Evolutionary conservation across 2,888 invertebrate genomes (phyloP).

Genomic region (Lottia scabra): DNA sequence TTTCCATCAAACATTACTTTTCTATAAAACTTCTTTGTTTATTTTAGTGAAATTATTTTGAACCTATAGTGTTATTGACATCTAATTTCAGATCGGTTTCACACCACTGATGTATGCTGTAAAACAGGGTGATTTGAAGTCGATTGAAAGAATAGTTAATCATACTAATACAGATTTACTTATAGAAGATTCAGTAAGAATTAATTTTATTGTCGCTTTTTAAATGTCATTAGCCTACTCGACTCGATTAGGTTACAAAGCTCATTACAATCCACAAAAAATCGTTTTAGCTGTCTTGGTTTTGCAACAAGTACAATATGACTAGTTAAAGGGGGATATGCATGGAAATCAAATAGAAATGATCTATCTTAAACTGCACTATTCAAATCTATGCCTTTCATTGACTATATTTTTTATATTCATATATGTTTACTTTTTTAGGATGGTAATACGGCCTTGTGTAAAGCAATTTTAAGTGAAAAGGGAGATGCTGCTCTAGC

Average conservation of each 20-base stretch:
- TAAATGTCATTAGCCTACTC: not conserved
- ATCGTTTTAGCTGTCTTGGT: too few relatives aligned
- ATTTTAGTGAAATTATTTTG: too few relatives aligned
- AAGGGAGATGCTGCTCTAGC: constrained; percentile 34
- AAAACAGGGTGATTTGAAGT: constrained; percentile 41
- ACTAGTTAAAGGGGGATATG: too few relatives aligned
- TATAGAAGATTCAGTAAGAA: constrained; percentile 47
- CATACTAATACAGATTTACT: constrained; percentile 42
- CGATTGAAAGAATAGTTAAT: constrained; percentile 40
- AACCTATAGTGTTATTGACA: too few relatives aligned
- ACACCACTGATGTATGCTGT: constrained; percentile 52
- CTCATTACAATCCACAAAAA: too few relatives aligned
- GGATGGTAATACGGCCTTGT: constrained; percentile 46
- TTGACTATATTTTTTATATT: not conserved
- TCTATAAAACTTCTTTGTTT: too few relatives aligned
- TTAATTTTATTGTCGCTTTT: not conserved
- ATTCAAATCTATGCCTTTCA: too few relatives aligned
- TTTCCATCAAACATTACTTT: too few relatives aligned
- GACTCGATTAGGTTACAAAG: not conserved
- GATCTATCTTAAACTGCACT: too few relatives aligned
- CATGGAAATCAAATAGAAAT: too few relatives aligned
- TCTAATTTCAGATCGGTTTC: constrained; percentile 39
- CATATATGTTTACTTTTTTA: constrained; percentile 19
- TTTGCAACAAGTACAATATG: too few relatives aligned
- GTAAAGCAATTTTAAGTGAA: constrained; percentile 33